A percentile compares a stretch with the other conserved stretches of the same genome.
phyloP scores from a whole-genome alignment of 2,797 vertebrate genomes.

The Tamandua tetradactyla region DNA sequence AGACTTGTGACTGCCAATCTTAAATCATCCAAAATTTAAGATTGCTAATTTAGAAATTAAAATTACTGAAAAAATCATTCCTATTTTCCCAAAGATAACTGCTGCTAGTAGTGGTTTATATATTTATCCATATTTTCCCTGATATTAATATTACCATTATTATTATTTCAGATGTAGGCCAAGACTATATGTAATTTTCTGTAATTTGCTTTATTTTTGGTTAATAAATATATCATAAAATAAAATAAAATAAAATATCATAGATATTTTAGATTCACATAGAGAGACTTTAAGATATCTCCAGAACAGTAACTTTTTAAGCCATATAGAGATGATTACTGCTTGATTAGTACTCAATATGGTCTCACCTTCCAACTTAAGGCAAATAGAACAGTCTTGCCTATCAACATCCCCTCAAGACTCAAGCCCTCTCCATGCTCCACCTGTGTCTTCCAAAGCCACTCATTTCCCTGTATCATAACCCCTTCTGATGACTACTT shows the following conservation, averaged over 20 bases:
- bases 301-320: neutral
- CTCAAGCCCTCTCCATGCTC: neutral
- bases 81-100: neutral
- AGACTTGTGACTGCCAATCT: neutral
- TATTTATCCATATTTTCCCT: neutral
- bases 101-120: neutral
- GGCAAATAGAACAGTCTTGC: neutral
- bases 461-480: neutral
- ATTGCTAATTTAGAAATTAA: conserved; percentile 18
- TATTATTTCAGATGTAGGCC: neutral
- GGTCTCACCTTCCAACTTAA: neutral
- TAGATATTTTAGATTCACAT: neutral
- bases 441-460: neutral
- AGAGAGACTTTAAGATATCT: neutral
- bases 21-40: neutral
- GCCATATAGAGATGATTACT: neutral
- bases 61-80: neutral
- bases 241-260: too few relatives aligned
- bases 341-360: neutral
- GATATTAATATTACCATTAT: neutral
- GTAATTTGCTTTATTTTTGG: neutral
- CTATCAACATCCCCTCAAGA: neutral
- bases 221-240: too few relatives aligned
- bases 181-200: neutral
- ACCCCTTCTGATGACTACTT: neutral